Evolutionary conservation across 2,113 vertebrate species (phyloP).

Genomic region (Dipodomys stephensi): DNA sequence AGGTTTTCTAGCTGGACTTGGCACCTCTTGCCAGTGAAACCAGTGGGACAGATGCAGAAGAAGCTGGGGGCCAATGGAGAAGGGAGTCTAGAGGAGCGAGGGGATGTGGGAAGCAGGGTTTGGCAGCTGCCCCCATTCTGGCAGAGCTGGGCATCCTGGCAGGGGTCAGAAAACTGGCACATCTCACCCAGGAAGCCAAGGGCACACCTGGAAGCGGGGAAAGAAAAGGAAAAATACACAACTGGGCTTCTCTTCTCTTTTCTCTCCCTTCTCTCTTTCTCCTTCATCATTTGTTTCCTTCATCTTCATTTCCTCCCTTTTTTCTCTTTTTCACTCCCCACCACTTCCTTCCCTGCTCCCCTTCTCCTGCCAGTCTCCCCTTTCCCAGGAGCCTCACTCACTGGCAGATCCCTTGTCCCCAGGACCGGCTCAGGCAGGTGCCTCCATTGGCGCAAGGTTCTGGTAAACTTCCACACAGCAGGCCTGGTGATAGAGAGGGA

Average conservation of each 20-base stretch:
- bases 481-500: slow-evolving; percentile 52
- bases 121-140: slow-evolving; percentile 81
- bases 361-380: too few species aligned
- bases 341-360: accelerated
- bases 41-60: slow-evolving; percentile 74
- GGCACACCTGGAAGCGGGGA: slow-evolving; percentile 73
- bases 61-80: slow-evolving; percentile 33
- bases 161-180: slow-evolving; percentile 81
- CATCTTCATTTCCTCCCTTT: background rate
- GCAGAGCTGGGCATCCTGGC: slow-evolving; percentile 71
- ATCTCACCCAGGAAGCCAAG: slow-evolving; percentile 79
- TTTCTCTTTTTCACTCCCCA: background rate
- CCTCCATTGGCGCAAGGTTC: slow-evolving; percentile 81
- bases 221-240: background rate
- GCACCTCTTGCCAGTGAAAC: slow-evolving; percentile 77
- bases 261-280: background rate
- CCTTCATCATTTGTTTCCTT: background rate
- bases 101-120: background rate
- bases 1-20: slow-evolving; percentile 62
- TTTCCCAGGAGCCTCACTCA: slow-evolving; percentile 52
- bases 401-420: slow-evolving; percentile 74
- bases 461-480: slow-evolving; percentile 56
- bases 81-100: background rate
- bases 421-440: slow-evolving; percentile 62
- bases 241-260: accelerated